Conservation (phyloP, 2,888 invertebrate species). For the Dermolepida albohirtum region DNA sequence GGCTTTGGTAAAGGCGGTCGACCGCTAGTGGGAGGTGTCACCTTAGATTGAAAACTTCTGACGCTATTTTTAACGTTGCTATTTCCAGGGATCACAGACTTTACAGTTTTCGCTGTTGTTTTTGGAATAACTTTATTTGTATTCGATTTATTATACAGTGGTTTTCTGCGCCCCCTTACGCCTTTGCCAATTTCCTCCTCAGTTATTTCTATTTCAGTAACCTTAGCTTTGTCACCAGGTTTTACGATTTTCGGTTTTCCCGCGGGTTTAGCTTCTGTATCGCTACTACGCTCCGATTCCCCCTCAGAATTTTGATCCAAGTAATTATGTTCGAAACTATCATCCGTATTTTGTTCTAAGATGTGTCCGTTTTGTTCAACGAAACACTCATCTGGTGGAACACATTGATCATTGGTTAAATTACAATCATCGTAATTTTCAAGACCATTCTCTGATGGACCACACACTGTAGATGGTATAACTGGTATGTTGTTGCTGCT, state of each 20-base stretch:
- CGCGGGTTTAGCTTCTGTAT: constrained; percentile 65
- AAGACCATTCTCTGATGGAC: constrained; percentile 18
- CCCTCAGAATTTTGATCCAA: constrained; percentile 18
- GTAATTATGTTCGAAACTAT: neutral
- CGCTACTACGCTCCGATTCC: constrained; percentile 48
- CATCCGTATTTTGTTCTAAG: no score
- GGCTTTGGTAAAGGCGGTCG: constrained; percentile 43
- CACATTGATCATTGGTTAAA: constrained; percentile 24
- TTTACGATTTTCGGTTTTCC: constrained; percentile 73
- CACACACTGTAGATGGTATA: constrained; percentile 7
- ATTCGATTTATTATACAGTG: constrained; percentile 68
- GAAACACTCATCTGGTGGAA: neutral
- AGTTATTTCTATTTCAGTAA: constrained; percentile 59
- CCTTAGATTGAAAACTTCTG: constrained; percentile 6
- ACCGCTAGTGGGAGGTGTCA: constrained; percentile 15
- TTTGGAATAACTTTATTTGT: constrained; percentile 28
- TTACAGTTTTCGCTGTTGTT: neutral
- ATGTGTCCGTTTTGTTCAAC: neutral
- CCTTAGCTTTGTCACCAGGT: constrained; percentile 64
- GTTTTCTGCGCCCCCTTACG: constrained; percentile 74
- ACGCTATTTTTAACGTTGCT: no score
- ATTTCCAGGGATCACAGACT: no score
- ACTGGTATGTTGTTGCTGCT: constrained; percentile 40
- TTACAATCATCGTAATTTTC: constrained; percentile 41
- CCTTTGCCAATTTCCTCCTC: constrained; percentile 54